Conservation (phyloP, 2,888 invertebrate genomes). For the Andrena trimmerana region DNA sequence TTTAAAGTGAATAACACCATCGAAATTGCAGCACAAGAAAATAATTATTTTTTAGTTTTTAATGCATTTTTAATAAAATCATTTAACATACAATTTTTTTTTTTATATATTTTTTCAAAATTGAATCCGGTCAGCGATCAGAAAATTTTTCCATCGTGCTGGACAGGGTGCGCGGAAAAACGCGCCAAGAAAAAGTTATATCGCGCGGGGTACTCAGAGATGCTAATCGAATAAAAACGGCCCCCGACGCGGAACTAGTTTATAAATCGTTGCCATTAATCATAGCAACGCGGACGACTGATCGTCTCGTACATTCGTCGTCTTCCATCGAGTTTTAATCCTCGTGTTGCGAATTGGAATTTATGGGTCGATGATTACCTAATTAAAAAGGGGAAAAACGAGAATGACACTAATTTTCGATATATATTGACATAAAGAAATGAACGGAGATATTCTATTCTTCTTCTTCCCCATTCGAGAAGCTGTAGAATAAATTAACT, state of each 20-base stretch:
- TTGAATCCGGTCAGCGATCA: background rate
- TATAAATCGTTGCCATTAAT: slow-evolving; percentile 9
- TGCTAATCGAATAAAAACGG: slow-evolving; percentile 3
- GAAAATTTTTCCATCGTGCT: background rate
- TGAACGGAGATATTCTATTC: background rate
- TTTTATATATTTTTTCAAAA: background rate
- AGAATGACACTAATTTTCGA: background rate
- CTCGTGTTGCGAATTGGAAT: background rate
- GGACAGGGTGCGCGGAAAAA: background rate
- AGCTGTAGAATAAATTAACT: background rate
- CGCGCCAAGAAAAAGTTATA: background rate
- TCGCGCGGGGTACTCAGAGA: background rate
- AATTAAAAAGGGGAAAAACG: background rate
- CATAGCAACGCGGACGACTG: background rate
- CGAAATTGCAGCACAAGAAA: too few relatives aligned
- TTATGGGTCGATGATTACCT: background rate
- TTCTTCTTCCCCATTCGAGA: background rate
- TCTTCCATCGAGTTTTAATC: background rate
- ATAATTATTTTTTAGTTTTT: too few relatives aligned
- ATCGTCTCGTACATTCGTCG: too few relatives aligned
- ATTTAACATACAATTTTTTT: too few relatives aligned
- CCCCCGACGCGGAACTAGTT: background rate
- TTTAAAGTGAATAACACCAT: too few relatives aligned
- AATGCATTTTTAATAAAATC: too few relatives aligned
- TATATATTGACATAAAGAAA: background rate